Percentiles rank a stretch among this genome's conserved stretches.
Conservation (phyloP, 2,888 invertebrate species). For the Tetanocera ferruginea region DNA sequence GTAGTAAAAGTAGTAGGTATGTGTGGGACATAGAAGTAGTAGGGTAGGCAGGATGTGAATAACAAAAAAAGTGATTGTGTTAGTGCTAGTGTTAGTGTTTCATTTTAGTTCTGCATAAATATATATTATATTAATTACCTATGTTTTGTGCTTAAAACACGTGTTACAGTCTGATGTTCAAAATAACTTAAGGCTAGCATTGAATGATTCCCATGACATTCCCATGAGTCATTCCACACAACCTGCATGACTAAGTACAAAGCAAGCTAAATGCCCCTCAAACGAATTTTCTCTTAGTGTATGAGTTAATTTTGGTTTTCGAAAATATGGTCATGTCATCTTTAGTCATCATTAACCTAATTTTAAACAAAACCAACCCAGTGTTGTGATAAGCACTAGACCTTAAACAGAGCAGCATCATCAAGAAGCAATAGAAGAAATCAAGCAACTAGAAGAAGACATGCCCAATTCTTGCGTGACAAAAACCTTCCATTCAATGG, state of each 20-base stretch:
- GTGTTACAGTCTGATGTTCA: not conserved
- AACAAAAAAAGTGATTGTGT: not conserved
- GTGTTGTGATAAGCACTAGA: slow-evolving; percentile 42
- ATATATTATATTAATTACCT: too few species aligned
- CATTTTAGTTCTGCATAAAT: too few species aligned
- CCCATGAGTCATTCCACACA: too few species aligned
- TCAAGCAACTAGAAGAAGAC: not conserved
- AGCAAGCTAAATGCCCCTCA: too few species aligned
- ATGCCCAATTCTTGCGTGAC: slow-evolving; percentile 56
- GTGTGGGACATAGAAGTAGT: not conserved
- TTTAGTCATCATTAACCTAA: too few species aligned
- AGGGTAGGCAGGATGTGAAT: not conserved
- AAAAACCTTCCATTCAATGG: slow-evolving; percentile 25
- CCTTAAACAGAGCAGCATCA: too few species aligned
- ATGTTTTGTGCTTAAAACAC: not conserved
- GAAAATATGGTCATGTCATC: too few species aligned
- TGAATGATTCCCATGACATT: too few species aligned
- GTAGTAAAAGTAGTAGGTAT: not conserved
- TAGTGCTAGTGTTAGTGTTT: not conserved
- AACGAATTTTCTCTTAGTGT: too few species aligned
- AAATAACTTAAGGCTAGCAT: too few species aligned
- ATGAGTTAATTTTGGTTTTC: too few species aligned
- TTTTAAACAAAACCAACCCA: slow-evolving; percentile 56
- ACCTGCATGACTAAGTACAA: too few species aligned
- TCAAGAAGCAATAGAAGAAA: not conserved